These are phyloP conservation scores for Operophtera brumata DNA, from an alignment of 2,888 invertebrate genomes.

Conservation along the genomic window DNA sequence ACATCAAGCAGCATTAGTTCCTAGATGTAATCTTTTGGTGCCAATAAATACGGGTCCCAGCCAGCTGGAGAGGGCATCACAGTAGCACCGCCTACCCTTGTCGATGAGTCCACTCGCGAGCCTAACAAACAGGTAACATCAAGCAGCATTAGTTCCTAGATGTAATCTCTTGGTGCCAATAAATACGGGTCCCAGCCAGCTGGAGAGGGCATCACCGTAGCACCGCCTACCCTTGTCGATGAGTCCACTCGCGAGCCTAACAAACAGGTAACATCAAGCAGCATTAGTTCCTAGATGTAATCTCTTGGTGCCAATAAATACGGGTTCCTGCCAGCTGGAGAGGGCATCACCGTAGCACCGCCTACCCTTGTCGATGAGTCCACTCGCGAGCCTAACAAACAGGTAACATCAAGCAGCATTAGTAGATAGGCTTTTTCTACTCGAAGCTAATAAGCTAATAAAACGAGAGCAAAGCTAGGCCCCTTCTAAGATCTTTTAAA, in stretches of 20 bases:
- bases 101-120: conserved; percentile 76
- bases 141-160: no score
- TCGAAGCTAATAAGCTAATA: no score
- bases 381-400: conserved; percentile 58
- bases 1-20: no score
- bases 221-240: conserved; percentile 83
- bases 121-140: conserved; percentile 57
- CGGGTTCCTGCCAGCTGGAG: conserved; percentile 92
- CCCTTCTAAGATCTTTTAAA: no score
- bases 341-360: conserved; percentile 90
- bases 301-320: conserved; percentile 89
- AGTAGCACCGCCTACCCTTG: conserved; percentile 84
- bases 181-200: conserved; percentile 93
- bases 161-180: conserved; percentile 88
- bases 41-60: conserved; percentile 93
- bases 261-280: conserved; percentile 56
- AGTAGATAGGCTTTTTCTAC: no score
- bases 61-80: conserved; percentile 93
- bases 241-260: conserved; percentile 69
- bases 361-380: conserved; percentile 83
- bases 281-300: no score
- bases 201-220: conserved; percentile 92
- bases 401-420: conserved; percentile 13
- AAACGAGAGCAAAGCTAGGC: no score
- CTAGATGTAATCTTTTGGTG: no score